Conservation (phyloP, 2,888 invertebrate genomes). For the Nomada hirtipes region DNA sequence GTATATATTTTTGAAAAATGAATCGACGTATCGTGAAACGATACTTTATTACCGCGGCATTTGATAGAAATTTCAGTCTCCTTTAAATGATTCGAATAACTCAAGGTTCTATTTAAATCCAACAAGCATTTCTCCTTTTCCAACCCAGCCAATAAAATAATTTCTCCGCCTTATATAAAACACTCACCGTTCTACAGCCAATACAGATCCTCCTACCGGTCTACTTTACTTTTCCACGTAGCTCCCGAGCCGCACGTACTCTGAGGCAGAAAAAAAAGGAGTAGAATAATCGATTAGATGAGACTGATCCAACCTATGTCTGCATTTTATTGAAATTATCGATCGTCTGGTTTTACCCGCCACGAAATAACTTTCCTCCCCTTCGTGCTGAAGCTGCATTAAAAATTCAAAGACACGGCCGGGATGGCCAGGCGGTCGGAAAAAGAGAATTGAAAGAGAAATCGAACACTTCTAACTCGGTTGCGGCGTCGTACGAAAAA, state of each 20-base stretch:
- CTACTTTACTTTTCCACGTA: not conserved
- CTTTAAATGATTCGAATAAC: no score
- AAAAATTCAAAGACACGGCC: conserved; percentile 57
- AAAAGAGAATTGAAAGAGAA: conserved; percentile 33
- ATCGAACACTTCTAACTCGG: conserved; percentile 53
- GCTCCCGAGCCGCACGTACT: not conserved
- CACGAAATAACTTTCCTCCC: conserved; percentile 21
- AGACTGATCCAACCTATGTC: no score
- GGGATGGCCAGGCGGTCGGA: not conserved
- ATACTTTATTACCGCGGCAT: no score
- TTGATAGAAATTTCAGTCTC: no score
- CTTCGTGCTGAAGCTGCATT: conserved; percentile 23
- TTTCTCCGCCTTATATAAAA: not conserved
- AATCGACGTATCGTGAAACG: no score
- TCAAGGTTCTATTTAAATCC: no score
- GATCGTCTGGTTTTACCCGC: not conserved
- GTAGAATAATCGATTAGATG: conserved; percentile 2
- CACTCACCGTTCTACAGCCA: conserved; percentile 28
- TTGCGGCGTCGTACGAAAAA: conserved; percentile 58
- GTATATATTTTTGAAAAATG: no score
- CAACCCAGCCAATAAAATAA: no score
- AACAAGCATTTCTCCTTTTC: no score
- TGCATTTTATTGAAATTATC: conserved; percentile 35
- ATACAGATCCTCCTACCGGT: not conserved
- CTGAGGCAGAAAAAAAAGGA: conserved; percentile 24